Conservation (phyloP, 2,797 vertebrate species). For the Semotilus atromaculatus region DNA sequence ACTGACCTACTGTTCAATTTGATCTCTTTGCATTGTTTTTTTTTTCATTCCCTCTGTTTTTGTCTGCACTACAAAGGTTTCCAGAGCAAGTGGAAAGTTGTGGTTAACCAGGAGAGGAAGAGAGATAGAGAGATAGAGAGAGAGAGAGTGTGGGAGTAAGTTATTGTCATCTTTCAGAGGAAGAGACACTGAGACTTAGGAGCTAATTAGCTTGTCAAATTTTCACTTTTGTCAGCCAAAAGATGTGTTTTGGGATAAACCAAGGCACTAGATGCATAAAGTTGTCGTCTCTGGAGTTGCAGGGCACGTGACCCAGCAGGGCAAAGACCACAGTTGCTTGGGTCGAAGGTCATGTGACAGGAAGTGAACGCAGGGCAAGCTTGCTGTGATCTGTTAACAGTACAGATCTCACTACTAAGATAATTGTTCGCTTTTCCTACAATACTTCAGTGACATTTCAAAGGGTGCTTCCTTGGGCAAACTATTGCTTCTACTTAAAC, state of each 20-base stretch:
- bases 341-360: slow-evolving; percentile 69
- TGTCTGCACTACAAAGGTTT: slow-evolving; percentile 24
- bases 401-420: not conserved
- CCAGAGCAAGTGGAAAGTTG: slow-evolving; percentile 51
- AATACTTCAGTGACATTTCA: not conserved
- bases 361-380: slow-evolving; percentile 65
- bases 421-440: too few species aligned
- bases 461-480: not conserved
- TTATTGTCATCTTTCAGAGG: not conserved
- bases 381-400: not conserved
- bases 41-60: slow-evolving; percentile 8
- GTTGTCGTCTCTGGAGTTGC: not conserved
- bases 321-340: slow-evolving; percentile 57
- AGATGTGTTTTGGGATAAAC: not conserved
- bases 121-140: not conserved
- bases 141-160: slow-evolving; percentile 18
- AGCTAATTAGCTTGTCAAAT: not conserved
- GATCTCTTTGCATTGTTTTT: not conserved
- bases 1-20: not conserved
- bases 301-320: slow-evolving; percentile 59
- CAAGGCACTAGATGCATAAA: not conserved
- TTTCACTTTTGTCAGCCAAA: not conserved
- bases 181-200: not conserved
- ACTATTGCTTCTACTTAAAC: not conserved
- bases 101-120: slow-evolving; percentile 44